phyloP scores from a whole-genome alignment of 2,888 invertebrate species.

The Ecliptopera silaceata region DNA sequence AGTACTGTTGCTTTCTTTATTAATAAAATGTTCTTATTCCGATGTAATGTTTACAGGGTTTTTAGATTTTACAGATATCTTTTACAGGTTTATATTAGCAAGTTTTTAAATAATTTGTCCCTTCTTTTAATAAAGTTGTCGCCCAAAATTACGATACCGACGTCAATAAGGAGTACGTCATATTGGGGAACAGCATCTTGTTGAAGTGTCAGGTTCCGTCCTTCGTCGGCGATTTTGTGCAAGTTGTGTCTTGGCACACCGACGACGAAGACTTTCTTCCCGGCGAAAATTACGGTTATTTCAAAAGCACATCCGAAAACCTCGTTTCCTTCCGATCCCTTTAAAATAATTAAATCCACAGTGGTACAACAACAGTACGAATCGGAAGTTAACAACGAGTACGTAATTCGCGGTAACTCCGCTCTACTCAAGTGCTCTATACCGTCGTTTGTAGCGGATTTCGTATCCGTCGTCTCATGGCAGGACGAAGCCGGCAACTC shows the following conservation, averaged over 20 bases:
- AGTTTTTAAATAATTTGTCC: neutral
- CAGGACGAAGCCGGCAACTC: slow-evolving; percentile 89
- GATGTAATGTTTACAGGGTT: neutral
- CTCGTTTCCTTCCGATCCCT: slow-evolving; percentile 33
- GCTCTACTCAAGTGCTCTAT: slow-evolving; percentile 95
- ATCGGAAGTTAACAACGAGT: slow-evolving; percentile 96
- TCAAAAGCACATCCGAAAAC: slow-evolving; percentile 30
- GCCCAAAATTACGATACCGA: slow-evolving; percentile 92
- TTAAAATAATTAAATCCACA: slow-evolving; percentile 60
- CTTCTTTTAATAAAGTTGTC: slow-evolving; percentile 83
- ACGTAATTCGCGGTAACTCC: slow-evolving; percentile 94
- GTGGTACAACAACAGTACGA: slow-evolving; percentile 96
- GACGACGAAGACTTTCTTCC: slow-evolving; percentile 88
- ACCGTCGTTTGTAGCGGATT: slow-evolving; percentile 96
- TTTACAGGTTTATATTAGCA: slow-evolving; percentile 5
- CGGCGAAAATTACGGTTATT: slow-evolving; percentile 84
- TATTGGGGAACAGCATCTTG: slow-evolving; percentile 91
- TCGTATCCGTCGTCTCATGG: slow-evolving; percentile 94
- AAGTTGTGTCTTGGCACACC: slow-evolving; percentile 91
- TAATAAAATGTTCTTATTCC: neutral
- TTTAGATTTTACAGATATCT: slow-evolving; percentile 13
- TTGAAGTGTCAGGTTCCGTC: slow-evolving; percentile 93
- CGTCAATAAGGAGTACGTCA: slow-evolving; percentile 93
- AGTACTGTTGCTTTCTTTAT: neutral
- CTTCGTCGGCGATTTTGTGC: slow-evolving; percentile 93